These are phyloP conservation scores for Oxycera nigricornis DNA, from an alignment of 2,888 invertebrate genomes.

Conservation along the genomic window DNA sequence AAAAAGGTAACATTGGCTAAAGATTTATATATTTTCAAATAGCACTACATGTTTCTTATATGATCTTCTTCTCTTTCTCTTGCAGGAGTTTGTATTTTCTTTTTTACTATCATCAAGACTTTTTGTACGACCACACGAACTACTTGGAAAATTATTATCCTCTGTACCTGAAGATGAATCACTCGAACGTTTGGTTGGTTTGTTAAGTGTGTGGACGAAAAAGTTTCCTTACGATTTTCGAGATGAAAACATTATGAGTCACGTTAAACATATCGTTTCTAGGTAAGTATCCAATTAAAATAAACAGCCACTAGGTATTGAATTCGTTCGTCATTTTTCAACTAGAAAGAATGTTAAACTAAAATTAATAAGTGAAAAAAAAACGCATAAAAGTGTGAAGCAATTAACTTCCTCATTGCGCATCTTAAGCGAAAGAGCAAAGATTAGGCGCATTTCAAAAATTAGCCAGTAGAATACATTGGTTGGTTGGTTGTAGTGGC, in stretches of 20 bases:
- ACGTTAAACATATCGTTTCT: constrained; percentile 63
- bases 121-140: constrained; percentile 61
- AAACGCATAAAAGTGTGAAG: too few relatives aligned
- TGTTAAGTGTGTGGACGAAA: constrained; percentile 61
- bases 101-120: constrained; percentile 62
- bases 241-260: constrained; percentile 62
- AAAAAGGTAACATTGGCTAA: too few relatives aligned
- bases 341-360: too few relatives aligned
- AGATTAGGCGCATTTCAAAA: too few relatives aligned
- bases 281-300: constrained; percentile 53
- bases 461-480: too few relatives aligned
- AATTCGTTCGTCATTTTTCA: too few relatives aligned
- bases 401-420: too few relatives aligned
- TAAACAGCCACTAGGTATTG: not conserved
- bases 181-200: constrained; percentile 59
- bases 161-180: constrained; percentile 60
- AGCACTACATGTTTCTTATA: too few relatives aligned
- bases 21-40: not conserved
- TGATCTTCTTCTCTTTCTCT: constrained; percentile 39
- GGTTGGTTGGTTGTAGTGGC: too few relatives aligned
- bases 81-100: constrained; percentile 61
- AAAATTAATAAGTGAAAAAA: too few relatives aligned
- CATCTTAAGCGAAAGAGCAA: too few relatives aligned
- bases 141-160: constrained; percentile 59
- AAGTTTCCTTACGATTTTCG: constrained; percentile 63